Evolutionary conservation across 2,797 vertebrate genomes (phyloP), one percentile per base, ranked within the genome.

Genomic region (Rhinatrema bivittatum): DNA sequence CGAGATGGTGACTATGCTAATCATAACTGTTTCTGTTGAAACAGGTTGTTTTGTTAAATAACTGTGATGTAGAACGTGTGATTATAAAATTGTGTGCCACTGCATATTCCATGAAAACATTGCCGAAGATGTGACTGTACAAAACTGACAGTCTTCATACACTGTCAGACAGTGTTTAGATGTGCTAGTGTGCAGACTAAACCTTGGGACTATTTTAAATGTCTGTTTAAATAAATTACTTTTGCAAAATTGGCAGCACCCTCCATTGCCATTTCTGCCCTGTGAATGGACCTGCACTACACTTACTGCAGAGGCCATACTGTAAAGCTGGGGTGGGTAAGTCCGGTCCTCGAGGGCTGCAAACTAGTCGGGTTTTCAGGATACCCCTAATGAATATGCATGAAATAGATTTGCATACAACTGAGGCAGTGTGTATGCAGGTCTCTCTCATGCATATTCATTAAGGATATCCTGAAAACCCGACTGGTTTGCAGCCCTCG

Each of bases 141-240:
- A 0, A 28, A 52, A 2, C 4, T 50, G 45, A 44, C 31, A 56
- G 23, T 40, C 20, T 42, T 68, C 45, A 35, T 34, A 38, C 40
- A 35, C 11, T 2, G 34, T 25, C 60, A 51, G 27, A 26, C 35
- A 45, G 1, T 36, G 42, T 56, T 60, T 65, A 62, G 28, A 32
- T 42, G 38, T 38, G 13, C 27, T 39, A 46, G 31, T 45, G 4
- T 25, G 36, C 12, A 24, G 54, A 55, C 30, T 53, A 65, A 62
- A 67, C 24, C 23, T 31, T 40, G 38, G 54, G 19, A 25, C 42
- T 36, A 21, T 16, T 51, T 53, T 30, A 28, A 42, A 57, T 33
- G 46, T 39, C 32, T 36, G 49, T 34, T 24, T 44, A 46, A 50
- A 42, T 46, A 62, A 42, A 22, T 1, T 38, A 35, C 9, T 29